phyloP scores from a whole-genome alignment of 2,888 invertebrate species.

The Meandrusa payeni region DNA sequence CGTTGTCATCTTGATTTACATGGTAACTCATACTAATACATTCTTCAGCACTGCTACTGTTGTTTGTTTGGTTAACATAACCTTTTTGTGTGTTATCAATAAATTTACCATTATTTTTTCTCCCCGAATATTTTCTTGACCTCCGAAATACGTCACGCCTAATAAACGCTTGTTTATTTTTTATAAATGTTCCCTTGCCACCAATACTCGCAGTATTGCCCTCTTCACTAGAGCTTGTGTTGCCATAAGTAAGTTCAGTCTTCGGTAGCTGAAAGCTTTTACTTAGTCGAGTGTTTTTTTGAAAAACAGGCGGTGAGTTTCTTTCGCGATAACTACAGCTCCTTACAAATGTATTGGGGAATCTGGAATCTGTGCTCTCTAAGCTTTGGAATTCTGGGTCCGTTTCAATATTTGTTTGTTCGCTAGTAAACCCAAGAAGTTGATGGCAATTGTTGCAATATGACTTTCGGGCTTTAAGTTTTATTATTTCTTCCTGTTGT shows the following conservation, averaged over 20 bases:
- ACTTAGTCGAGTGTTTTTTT: slow-evolving; percentile 76
- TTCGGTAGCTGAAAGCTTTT: slow-evolving; percentile 77
- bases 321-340: slow-evolving; percentile 75
- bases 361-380: slow-evolving; percentile 75
- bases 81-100: slow-evolving; percentile 55
- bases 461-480: slow-evolving; percentile 78
- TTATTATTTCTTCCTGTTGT: slow-evolving; percentile 85
- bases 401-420: slow-evolving; percentile 77
- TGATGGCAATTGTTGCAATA: slow-evolving; percentile 77
- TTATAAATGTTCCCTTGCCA: slow-evolving; percentile 79
- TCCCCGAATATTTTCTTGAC: slow-evolving; percentile 73
- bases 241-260: slow-evolving; percentile 65
- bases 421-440: slow-evolving; percentile 73
- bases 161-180: slow-evolving; percentile 78
- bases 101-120: slow-evolving; percentile 65
- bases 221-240: slow-evolving; percentile 77
- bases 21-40: slow-evolving; percentile 74
- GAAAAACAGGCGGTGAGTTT: slow-evolving; percentile 73
- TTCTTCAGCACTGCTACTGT: slow-evolving; percentile 73
- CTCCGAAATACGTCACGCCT: slow-evolving; percentile 73
- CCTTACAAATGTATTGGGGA: slow-evolving; percentile 71
- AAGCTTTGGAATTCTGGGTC: slow-evolving; percentile 77
- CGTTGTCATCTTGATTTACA: slow-evolving; percentile 77
- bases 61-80: slow-evolving; percentile 57
- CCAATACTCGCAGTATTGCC: slow-evolving; percentile 62